Percentiles rank a stretch among this genome's conserved stretches.
Conservation (phyloP, 2,888 invertebrate genomes). For the Synergus itoensis region DNA sequence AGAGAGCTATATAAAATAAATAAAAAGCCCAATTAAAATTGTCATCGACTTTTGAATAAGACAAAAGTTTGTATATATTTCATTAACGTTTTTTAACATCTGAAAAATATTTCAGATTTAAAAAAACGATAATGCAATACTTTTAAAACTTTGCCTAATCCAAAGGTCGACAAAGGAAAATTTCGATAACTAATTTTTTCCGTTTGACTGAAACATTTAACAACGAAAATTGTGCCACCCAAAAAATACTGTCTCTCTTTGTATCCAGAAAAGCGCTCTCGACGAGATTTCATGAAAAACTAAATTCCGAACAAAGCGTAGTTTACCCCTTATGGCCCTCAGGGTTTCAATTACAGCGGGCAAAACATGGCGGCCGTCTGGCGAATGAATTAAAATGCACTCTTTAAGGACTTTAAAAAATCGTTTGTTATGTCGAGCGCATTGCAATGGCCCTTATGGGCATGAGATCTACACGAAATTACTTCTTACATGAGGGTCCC, state of each 20-base stretch:
- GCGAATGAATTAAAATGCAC: background rate
- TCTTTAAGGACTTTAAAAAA: background rate
- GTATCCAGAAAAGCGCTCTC: background rate
- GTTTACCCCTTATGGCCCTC: background rate
- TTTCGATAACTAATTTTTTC: too few relatives aligned
- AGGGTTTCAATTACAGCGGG: background rate
- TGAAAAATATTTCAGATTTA: background rate
- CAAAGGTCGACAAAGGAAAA: too few relatives aligned
- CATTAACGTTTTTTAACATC: too few relatives aligned
- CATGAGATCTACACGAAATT: constrained; percentile 33
- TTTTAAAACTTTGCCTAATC: too few relatives aligned
- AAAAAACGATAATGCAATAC: background rate
- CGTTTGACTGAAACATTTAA: background rate
- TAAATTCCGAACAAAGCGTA: background rate
- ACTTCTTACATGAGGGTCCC: constrained; percentile 42
- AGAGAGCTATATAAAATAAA: background rate
- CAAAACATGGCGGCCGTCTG: background rate
- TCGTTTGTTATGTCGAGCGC: constrained; percentile 6
- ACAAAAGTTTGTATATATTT: too few relatives aligned
- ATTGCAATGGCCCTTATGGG: background rate
- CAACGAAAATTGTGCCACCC: background rate
- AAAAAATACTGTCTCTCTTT: background rate
- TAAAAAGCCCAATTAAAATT: background rate
- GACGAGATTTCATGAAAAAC: background rate
- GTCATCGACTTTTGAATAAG: background rate